A percentile compares a stretch with the other conserved stretches of the same genome.
phyloP scores from a whole-genome alignment of 1,140 invertebrate genomes.

The Oedothorax gibbosus region DNA sequence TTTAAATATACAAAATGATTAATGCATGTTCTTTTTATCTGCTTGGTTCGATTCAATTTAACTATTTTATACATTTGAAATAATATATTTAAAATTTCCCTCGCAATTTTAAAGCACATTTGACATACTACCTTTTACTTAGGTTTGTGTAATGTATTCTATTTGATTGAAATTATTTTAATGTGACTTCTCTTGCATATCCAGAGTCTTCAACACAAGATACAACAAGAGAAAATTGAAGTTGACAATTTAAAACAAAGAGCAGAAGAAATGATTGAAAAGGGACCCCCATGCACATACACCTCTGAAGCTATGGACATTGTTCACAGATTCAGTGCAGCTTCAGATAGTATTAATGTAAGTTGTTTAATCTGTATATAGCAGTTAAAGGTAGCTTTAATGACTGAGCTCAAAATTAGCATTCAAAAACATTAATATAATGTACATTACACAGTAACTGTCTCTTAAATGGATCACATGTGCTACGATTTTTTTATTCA shows the following conservation, averaged over 20 bases:
- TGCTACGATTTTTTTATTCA: too few species aligned
- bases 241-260: slow-evolving; percentile 89
- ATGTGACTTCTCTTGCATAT: background rate
- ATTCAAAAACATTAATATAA: background rate
- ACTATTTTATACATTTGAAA: too few species aligned
- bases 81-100: too few species aligned
- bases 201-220: slow-evolving; percentile 83
- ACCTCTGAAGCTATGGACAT: slow-evolving; percentile 87
- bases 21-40: too few species aligned
- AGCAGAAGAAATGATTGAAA: slow-evolving; percentile 87
- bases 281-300: slow-evolving; percentile 83
- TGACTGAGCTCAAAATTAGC: background rate
- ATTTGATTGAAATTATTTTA: too few species aligned
- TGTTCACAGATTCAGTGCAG: slow-evolving; percentile 81
- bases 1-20: too few species aligned
- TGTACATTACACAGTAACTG: too few species aligned
- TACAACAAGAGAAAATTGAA: slow-evolving; percentile 90
- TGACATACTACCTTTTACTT: too few species aligned
- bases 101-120: too few species aligned
- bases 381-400: background rate
- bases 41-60: too few species aligned
- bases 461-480: too few species aligned
- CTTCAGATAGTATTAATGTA: slow-evolving; percentile 78
- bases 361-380: slow-evolving; percentile 34
- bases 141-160: too few species aligned